Evolutionary conservation across 1,140 invertebrate species (phyloP), one percentile per base, ranked within the genome.

Genomic region (Lordiphosa collinella): DNA sequence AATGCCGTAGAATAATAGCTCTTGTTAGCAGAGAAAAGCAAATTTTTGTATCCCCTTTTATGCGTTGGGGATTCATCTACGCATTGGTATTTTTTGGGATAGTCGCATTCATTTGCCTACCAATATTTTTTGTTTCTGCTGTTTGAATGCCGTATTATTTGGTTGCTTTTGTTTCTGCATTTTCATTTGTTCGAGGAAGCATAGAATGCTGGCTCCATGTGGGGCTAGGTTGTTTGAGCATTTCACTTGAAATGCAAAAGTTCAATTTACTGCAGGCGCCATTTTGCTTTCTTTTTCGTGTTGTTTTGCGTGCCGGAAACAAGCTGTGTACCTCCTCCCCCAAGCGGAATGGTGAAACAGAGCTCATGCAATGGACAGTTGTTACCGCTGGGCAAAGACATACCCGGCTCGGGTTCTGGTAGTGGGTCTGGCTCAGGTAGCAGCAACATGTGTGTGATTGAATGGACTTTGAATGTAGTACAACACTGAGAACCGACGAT

Each of bases 341-440:
- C 50, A 40, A 25, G 58, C 38, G 18, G 51, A 16, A 52, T 31
- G 34, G 55, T 70, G 37, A 67, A 80, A 76, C 76, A 80, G 71
- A 82, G 76, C 76, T 84, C 74, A 66, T 82, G 76, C 58, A 38
- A 56, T 56, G 76, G 78, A 82, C 76, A 82, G 71, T 82, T 84
- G 71, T 76, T 76, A 84, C 76, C 67, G 78, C 67, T 76, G 78
- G 76, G 76, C 76, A 79, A 78, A 72, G 76, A 70, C 66, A 53
- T 57, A 50, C 70, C 46, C 58, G 34, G 5, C 34, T 31, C 44
- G 34, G 35, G 18, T 5, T 4, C 18, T 22, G 18, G 18, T 5
- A 22, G 18, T 22, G 18, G 18, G 18, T 5, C 18, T 5, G 18
- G 18, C 18, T 22, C 18, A 22, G 70, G 43, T 60, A 59, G 50